Evolutionary conservation across 2,888 invertebrate species (phyloP).

Genomic region (Hypena proboscidalis): DNA sequence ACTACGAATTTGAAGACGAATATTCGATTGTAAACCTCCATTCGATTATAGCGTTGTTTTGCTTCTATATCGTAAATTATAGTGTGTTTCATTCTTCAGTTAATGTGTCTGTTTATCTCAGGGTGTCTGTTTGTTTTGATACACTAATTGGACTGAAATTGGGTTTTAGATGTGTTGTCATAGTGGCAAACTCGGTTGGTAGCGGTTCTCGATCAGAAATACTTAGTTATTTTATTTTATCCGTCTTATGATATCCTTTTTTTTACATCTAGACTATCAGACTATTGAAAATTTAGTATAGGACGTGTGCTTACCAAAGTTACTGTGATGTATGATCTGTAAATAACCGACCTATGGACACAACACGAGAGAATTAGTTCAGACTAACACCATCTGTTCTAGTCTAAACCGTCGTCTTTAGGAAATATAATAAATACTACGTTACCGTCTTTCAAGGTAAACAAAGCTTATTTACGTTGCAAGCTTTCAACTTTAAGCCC

Average conservation of each 20-base stretch:
- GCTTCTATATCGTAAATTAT: slow-evolving; percentile 28
- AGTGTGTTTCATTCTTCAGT: slow-evolving; percentile 27
- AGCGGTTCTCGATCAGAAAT: slow-evolving; percentile 20
- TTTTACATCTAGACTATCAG: background rate
- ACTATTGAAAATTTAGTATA: no score
- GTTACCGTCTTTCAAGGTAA: slow-evolving; percentile 11
- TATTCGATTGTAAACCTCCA: slow-evolving; percentile 24
- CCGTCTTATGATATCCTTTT: no score
- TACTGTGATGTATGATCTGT: no score
- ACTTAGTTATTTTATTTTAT: no score
- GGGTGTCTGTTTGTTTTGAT: slow-evolving; percentile 36
- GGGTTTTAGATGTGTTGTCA: slow-evolving; percentile 17
- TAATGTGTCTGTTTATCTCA: slow-evolving; percentile 35
- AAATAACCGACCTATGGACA: no score
- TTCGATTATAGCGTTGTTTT: slow-evolving; percentile 42
- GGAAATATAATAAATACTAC: slow-evolving; percentile 1
- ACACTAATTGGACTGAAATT: slow-evolving; percentile 35
- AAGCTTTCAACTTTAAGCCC: slow-evolving; percentile 24
- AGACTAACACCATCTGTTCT: background rate
- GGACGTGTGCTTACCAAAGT: no score
- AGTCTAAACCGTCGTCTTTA: slow-evolving; percentile 7
- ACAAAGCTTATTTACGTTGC: slow-evolving; percentile 13
- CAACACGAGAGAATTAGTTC: background rate
- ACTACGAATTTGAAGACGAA: background rate
- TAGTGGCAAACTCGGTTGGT: slow-evolving; percentile 19